Evolutionary conservation across 2,797 vertebrate genomes (phyloP).

Genomic region (Acipenser ruthenus): DNA sequence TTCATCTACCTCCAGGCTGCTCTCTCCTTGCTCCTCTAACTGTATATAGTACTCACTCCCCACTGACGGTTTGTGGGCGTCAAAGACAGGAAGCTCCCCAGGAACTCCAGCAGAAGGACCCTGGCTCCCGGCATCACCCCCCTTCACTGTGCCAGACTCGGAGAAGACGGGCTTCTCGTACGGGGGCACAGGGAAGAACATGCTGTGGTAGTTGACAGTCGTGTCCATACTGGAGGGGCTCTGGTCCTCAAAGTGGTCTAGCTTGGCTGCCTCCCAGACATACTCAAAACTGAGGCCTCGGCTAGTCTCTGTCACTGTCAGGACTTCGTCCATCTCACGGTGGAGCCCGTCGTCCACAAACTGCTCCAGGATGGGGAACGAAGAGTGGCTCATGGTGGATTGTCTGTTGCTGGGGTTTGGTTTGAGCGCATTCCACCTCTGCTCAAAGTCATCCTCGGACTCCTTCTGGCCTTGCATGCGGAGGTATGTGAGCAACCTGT

Average conservation of each 20-base stretch:
- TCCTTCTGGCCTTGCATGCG: slow-evolving; percentile 94
- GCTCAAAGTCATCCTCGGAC: slow-evolving; percentile 84
- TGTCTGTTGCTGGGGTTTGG: slow-evolving; percentile 72
- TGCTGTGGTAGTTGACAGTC: slow-evolving; percentile 80
- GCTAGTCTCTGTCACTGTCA: slow-evolving; percentile 94
- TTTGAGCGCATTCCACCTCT: slow-evolving; percentile 92
- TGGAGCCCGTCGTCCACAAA: slow-evolving; percentile 76
- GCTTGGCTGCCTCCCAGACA: slow-evolving; percentile 93
- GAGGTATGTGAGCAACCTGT: slow-evolving; percentile 86
- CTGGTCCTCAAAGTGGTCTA: slow-evolving; percentile 78
- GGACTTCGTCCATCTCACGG: slow-evolving; percentile 90
- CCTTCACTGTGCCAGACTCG: slow-evolving; percentile 50
- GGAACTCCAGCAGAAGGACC: slow-evolving; percentile 57
- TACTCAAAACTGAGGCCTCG: slow-evolving; percentile 96
- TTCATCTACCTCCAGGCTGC: slow-evolving; percentile 54
- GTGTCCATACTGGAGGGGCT: slow-evolving; percentile 63
- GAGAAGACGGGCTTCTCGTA: slow-evolving; percentile 78
- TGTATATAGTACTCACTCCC: slow-evolving; percentile 90
- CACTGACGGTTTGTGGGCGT: slow-evolving; percentile 78
- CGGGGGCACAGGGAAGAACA: slow-evolving; percentile 81
- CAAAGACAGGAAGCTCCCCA: slow-evolving; percentile 84
- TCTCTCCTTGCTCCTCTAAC: slow-evolving; percentile 79
- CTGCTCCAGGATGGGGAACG: slow-evolving; percentile 88
- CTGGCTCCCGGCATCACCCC: slow-evolving; percentile 43
- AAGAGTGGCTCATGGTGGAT: slow-evolving; percentile 65